Conservation (phyloP, 2,797 vertebrate species). For the Melanogrammus aeglefinus region DNA sequence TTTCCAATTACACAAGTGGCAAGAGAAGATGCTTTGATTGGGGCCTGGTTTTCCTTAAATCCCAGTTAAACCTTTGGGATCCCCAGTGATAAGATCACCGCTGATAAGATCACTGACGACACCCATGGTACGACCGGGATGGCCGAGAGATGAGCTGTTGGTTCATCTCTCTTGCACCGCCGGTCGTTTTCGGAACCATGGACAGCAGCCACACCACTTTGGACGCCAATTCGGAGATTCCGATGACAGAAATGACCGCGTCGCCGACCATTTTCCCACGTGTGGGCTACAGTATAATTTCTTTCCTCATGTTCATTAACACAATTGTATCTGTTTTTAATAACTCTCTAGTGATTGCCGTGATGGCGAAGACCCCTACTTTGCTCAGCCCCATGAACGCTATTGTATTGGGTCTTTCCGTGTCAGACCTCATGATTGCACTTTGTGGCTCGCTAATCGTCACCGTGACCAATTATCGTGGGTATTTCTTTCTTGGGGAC, state of each 20-base stretch:
- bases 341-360: slow-evolving; percentile 62
- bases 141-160: neutral
- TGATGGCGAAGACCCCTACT: slow-evolving; percentile 53
- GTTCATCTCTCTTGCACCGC: neutral
- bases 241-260: neutral
- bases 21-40: slow-evolving; percentile 52
- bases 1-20: slow-evolving; percentile 12
- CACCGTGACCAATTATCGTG: slow-evolving; percentile 71
- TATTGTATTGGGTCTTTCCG: slow-evolving; percentile 61
- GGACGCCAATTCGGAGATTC: neutral
- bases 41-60: slow-evolving; percentile 20
- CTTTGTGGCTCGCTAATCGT: slow-evolving; percentile 65
- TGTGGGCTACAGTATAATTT: slow-evolving; percentile 68
- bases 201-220: slow-evolving; percentile 38
- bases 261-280: slow-evolving; percentile 60
- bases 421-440: slow-evolving; percentile 74
- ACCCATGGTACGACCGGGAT: neutral
- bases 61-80: slow-evolving; percentile 5
- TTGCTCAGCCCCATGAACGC: slow-evolving; percentile 60
- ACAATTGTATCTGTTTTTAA: slow-evolving; percentile 68
- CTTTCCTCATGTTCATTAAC: slow-evolving; percentile 71
- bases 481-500: slow-evolving; percentile 69
- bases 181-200: slow-evolving; percentile 41
- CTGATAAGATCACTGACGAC: neutral
- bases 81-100: neutral